Conservation (phyloP, 2,888 invertebrate genomes). For the Epinotia bilunana region DNA sequence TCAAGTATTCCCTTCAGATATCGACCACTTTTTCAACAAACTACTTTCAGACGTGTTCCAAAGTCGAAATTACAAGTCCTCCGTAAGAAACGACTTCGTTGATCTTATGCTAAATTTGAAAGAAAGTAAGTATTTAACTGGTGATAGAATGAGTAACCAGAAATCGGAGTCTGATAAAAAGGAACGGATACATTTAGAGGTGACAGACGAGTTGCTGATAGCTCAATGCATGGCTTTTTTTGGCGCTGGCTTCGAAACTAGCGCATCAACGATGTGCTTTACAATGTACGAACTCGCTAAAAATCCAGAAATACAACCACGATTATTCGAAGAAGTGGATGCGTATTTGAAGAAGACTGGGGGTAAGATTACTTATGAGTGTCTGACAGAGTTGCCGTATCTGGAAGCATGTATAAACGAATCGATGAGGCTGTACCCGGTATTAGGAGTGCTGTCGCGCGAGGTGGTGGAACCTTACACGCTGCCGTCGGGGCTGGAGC, state of each 20-base stretch:
- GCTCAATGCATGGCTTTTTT: constrained; percentile 82
- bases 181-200: constrained; percentile 53
- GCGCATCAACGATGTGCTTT: constrained; percentile 75
- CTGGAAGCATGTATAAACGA: constrained; percentile 75
- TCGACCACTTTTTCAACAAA: constrained; percentile 33
- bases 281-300: constrained; percentile 77
- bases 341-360: constrained; percentile 61
- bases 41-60: constrained; percentile 27
- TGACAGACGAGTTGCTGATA: constrained; percentile 74
- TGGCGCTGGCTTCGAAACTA: constrained; percentile 82
- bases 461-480: constrained; percentile 38
- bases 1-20: background rate
- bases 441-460: constrained; percentile 61
- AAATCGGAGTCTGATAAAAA: constrained; percentile 45
- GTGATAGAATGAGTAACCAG: constrained; percentile 46
- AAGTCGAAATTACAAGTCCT: constrained; percentile 40
- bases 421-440: constrained; percentile 74
- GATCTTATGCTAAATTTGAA: constrained; percentile 47
- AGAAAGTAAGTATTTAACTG: constrained; percentile 45
- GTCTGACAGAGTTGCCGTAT: constrained; percentile 74
- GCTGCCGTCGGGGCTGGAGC: constrained; percentile 31
- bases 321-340: constrained; percentile 69
- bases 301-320: constrained; percentile 72
- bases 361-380: constrained; percentile 73
- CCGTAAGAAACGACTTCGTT: constrained; percentile 48